Evolutionary conservation across 23 tunicate genomes (phyloP), one percentile per base, ranked within the genome.

Genomic region (Trididemnum clinides): DNA sequence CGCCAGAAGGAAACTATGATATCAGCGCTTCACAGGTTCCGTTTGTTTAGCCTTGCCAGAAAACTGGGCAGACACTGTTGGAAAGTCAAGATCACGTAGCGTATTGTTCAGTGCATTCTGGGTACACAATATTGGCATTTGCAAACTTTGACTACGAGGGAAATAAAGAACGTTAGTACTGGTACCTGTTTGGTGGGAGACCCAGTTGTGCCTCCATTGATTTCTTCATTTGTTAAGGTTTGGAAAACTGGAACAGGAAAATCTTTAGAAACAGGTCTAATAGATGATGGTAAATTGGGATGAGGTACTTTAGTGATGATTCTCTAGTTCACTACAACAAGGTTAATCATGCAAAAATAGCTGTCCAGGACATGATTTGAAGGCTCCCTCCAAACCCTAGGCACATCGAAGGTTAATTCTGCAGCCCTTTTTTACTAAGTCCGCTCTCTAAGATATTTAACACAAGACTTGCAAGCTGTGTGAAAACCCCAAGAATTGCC

Each of bases 341-440:
- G 30, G 62, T 76, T 38, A 18, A 50, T 38, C 82, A 76, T 38
- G 29, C 82, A 76, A 38, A 76, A 76, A 27, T n/a, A 76, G 62
- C 64, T 38, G 32, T 76, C 39, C 25, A n/a, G n/a, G 10, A 76
- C 63, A 76, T 76, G 29, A 20, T 39, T 0, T 0, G 63, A 0
- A 26, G 30, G 57, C 18, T 76, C 29, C 39, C 28, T 49, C 82
- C 82, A 76, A 39, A 76, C 62, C 64, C 15, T 76, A 10, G 64
- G 82, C 25, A 76, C 82, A 38, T 64, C 1, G 26, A 76, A 76
- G 15, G 63, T 25, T 26, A 76, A 19, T 7, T 23, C 49, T 6
- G 33, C 39, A 26, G 23, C 39, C 19, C 32, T 20, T 39, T 27
- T 34, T 10, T 32, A 64, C 31, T 69, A 28, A 21, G 38, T 69